These are phyloP conservation scores for Eupithecia abbreviata DNA, from an alignment of 2,888 invertebrate genomes.

Conservation along the genomic window DNA sequence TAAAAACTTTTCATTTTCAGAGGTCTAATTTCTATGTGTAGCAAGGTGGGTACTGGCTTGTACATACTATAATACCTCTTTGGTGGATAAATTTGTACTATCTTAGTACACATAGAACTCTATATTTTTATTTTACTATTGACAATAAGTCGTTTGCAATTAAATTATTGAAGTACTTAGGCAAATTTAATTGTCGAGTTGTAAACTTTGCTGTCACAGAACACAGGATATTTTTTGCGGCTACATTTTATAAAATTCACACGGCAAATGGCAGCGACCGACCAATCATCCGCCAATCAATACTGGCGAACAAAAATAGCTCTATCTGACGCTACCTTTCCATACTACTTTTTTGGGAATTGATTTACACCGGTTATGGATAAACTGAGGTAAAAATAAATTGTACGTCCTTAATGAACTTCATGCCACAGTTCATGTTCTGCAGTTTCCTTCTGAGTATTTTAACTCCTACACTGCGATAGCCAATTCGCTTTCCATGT, in stretches of 20 bases:
- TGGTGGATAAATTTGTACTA: too few relatives aligned
- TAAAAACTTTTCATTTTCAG: too few relatives aligned
- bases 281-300: not conserved
- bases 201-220: not conserved
- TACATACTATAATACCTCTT: too few relatives aligned
- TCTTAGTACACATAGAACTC: too few relatives aligned
- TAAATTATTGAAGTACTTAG: not conserved
- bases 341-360: not conserved
- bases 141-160: not conserved
- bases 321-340: not conserved
- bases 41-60: too few relatives aligned
- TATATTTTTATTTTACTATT: not conserved
- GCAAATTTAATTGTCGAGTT: not conserved
- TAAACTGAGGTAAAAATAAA: not conserved
- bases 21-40: too few relatives aligned
- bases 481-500: too few relatives aligned
- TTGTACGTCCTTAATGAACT: too few relatives aligned
- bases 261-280: not conserved
- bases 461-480: too few relatives aligned
- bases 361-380: not conserved
- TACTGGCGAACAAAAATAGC: not conserved
- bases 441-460: too few relatives aligned
- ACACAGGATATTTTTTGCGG: not conserved
- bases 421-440: too few relatives aligned
- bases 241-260: not conserved